Conservation (phyloP, 2,888 invertebrate species). For the Netelia melanura region DNA sequence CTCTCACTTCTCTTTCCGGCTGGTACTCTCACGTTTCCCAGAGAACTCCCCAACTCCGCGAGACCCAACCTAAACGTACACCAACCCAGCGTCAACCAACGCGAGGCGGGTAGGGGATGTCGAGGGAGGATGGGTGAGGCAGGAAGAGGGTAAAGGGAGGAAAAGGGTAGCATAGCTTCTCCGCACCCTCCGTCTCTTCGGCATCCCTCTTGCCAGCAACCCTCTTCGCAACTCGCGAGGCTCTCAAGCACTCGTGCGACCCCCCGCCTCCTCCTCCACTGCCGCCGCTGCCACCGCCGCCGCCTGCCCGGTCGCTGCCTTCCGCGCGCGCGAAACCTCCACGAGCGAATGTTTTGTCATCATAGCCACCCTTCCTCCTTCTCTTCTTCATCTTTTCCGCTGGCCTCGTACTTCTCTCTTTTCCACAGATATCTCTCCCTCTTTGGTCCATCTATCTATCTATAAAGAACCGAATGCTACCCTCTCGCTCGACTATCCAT, state of each 20-base stretch:
- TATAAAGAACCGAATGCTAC: conserved; percentile 58
- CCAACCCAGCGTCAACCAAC: conserved; percentile 39
- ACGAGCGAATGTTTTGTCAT: conserved; percentile 84
- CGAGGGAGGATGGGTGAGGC: conserved; percentile 6
- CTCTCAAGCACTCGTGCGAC: conserved; percentile 62
- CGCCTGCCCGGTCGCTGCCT: too few relatives aligned
- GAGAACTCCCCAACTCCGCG: conserved; percentile 59
- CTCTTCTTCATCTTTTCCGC: conserved; percentile 32
- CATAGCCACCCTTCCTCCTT: conserved; percentile 78
- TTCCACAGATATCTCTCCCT: conserved; percentile 42
- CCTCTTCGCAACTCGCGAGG: conserved; percentile 71
- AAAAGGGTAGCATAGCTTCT: conserved; percentile 50
- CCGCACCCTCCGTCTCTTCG: conserved; percentile 38
- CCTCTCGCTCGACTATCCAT: neutral
- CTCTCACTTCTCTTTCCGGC: conserved; percentile 75
- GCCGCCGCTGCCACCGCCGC: too few relatives aligned
- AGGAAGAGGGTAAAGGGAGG: conserved; percentile 12
- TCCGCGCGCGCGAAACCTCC: conserved; percentile 78
- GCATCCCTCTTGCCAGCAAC: conserved; percentile 66
- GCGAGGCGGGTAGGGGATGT: conserved; percentile 1
- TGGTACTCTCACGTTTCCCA: conserved; percentile 77
- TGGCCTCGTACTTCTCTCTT: conserved; percentile 40
- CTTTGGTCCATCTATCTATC: conserved; percentile 26
- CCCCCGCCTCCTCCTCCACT: conserved; percentile 28
- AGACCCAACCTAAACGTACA: conserved; percentile 65